These are phyloP conservation scores for Lepidonotus clava DNA, from an alignment of 2,888 invertebrate species.

Conservation along the genomic window DNA sequence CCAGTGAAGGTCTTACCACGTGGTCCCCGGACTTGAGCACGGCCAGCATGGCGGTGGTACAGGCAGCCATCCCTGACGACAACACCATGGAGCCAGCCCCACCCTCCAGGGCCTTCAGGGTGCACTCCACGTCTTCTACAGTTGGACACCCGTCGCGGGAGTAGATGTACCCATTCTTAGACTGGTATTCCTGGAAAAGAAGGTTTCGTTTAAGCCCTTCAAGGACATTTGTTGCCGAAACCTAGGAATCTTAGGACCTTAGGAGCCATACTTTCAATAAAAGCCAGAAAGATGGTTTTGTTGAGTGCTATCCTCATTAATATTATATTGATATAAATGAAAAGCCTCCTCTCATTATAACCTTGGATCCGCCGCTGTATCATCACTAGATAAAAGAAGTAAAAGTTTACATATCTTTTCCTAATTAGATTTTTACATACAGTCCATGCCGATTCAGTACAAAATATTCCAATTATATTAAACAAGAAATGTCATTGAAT, in stretches of 20 bases:
- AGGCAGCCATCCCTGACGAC: constrained; percentile 77
- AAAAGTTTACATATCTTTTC: too few relatives aligned
- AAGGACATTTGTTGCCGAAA: neutral
- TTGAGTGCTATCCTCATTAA: too few relatives aligned
- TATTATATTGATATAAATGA: too few relatives aligned
- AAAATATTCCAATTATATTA: too few relatives aligned
- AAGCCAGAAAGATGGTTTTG: too few relatives aligned
- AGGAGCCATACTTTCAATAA: neutral
- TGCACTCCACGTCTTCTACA: constrained; percentile 71
- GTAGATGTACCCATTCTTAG: constrained; percentile 75
- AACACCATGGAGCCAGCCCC: constrained; percentile 76
- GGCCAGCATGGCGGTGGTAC: constrained; percentile 75
- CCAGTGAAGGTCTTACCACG: constrained; percentile 69
- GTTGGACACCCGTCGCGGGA: constrained; percentile 73
- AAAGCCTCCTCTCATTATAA: too few relatives aligned
- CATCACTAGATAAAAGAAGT: too few relatives aligned
- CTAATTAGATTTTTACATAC: too few relatives aligned
- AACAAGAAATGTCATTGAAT: too few relatives aligned
- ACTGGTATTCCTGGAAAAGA: neutral
- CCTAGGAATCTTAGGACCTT: neutral
- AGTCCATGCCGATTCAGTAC: too few relatives aligned
- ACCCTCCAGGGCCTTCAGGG: constrained; percentile 73
- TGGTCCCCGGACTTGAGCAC: constrained; percentile 79
- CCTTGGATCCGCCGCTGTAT: too few relatives aligned
- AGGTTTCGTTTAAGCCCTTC: neutral